These are phyloP conservation scores for Lates japonicus DNA, from an alignment of 2,797 vertebrate genomes.

Conservation along the genomic window DNA sequence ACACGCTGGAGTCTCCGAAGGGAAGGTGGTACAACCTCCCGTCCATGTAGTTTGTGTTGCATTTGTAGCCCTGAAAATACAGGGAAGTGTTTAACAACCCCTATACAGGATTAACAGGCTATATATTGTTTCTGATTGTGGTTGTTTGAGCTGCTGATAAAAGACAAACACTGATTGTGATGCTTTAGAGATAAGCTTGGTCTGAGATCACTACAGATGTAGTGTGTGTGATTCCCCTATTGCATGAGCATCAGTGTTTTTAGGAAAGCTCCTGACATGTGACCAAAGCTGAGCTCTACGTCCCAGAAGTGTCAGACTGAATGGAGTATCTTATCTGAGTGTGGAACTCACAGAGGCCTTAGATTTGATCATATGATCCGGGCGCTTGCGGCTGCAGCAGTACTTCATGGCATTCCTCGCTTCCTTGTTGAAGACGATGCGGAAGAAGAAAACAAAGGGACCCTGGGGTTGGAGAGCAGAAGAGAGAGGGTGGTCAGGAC, in stretches of 20 bases:
- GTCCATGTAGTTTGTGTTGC: conserved; percentile 88
- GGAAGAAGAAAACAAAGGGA: conserved; percentile 93
- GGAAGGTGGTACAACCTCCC: conserved; percentile 89
- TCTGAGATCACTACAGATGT: not conserved
- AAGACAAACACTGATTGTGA: not conserved
- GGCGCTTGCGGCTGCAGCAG: conserved; percentile 88
- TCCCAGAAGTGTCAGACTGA: conserved; percentile 1
- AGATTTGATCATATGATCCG: conserved; percentile 91
- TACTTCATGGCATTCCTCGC: conserved; percentile 90
- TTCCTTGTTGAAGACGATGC: conserved; percentile 93
- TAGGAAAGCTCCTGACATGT: not conserved
- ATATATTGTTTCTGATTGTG: too few species aligned
- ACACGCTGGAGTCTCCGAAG: conserved; percentile 90
- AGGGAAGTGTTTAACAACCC: not conserved
- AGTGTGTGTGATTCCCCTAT: not conserved
- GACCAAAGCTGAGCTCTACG: not conserved
- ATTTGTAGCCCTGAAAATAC: conserved; percentile 86
- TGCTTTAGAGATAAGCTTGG: not conserved
- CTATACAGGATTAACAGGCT: not conserved
- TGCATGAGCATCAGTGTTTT: not conserved
- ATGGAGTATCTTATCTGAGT: conserved; percentile 8
- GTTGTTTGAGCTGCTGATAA: too few species aligned
- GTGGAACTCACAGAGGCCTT: conserved; percentile 90
- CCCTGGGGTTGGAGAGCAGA: conserved; percentile 83
- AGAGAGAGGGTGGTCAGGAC: conserved; percentile 3